Percentiles rank a stretch among this genome's conserved stretches.
phyloP scores from a whole-genome alignment of 2,888 invertebrate species.

The Cenopis cana region DNA sequence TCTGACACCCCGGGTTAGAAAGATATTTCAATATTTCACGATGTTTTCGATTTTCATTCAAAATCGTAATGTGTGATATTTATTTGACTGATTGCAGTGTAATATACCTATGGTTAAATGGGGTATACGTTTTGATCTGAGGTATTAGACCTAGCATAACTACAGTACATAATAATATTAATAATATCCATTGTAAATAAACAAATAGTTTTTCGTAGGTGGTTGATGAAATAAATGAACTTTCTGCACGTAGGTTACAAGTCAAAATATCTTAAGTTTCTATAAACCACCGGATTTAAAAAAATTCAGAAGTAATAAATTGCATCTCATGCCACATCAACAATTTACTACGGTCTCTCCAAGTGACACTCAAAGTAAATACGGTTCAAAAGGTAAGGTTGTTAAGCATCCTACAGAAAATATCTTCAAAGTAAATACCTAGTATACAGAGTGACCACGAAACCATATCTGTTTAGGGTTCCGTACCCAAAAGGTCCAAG shows the following conservation, averaged over 20 bases:
- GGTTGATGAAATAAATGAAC: too few species aligned
- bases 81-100: constrained; percentile 6
- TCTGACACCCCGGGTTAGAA: constrained; percentile 51
- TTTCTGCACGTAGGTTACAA: too few species aligned
- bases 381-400: constrained; percentile 36
- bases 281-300: too few species aligned
- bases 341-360: constrained; percentile 11
- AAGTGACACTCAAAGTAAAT: constrained; percentile 32
- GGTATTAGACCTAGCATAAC: too few species aligned
- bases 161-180: too few species aligned
- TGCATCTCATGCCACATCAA: constrained; percentile 25
- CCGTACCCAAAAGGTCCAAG: too few species aligned
- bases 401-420: constrained; percentile 15
- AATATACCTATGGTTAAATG: too few species aligned
- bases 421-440: constrained; percentile 12
- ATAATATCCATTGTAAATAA: too few species aligned
- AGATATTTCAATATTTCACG: constrained; percentile 48
- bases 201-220: too few species aligned
- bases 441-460: background rate
- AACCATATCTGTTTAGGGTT: too few species aligned
- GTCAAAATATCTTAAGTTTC: too few species aligned
- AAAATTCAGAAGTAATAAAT: background rate
- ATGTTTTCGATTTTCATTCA: constrained; percentile 31
- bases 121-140: background rate
- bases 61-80: constrained; percentile 15